phyloP scores from a whole-genome alignment of 1,140 invertebrate genomes.

The Whitmania pigra region DNA sequence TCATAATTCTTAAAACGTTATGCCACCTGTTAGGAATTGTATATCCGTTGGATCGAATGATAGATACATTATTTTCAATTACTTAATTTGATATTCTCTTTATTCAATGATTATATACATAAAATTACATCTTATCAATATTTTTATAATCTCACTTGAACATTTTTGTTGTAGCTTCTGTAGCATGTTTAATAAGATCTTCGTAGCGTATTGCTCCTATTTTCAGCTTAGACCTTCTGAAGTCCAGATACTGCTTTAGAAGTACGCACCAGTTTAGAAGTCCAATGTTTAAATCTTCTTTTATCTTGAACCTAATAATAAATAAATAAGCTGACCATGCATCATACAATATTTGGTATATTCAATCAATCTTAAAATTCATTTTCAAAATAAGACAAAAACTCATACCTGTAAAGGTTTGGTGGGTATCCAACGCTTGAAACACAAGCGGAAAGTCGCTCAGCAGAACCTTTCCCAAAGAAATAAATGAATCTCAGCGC shows the following conservation, averaged over 20 bases:
- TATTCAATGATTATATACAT: too few species aligned
- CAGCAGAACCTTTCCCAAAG: background rate
- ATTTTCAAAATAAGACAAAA: too few species aligned
- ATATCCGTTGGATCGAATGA: too few species aligned
- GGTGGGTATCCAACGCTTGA: background rate
- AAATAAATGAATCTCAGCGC: background rate
- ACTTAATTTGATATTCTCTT: too few species aligned
- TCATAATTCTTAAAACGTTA: too few species aligned
- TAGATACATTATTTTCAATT: too few species aligned
- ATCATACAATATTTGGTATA: too few species aligned
- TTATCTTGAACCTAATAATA: background rate
- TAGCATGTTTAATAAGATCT: conserved; percentile 6
- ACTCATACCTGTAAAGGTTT: background rate
- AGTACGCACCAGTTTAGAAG: background rate
- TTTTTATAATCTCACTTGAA: too few species aligned
- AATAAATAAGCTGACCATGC: too few species aligned
- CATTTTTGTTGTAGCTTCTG: background rate
- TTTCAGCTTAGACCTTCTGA: background rate
- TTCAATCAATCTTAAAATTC: background rate
- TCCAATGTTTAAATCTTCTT: conserved; percentile 1
- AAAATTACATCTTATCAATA: too few species aligned
- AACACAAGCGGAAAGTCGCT: background rate
- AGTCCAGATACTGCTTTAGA: background rate
- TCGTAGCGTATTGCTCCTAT: conserved; percentile 18
- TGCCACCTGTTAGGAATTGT: too few species aligned